Evolutionary conservation across 2,888 invertebrate genomes (phyloP), one percentile per base, ranked within the genome.

Genomic region (Apodemia zela): DNA sequence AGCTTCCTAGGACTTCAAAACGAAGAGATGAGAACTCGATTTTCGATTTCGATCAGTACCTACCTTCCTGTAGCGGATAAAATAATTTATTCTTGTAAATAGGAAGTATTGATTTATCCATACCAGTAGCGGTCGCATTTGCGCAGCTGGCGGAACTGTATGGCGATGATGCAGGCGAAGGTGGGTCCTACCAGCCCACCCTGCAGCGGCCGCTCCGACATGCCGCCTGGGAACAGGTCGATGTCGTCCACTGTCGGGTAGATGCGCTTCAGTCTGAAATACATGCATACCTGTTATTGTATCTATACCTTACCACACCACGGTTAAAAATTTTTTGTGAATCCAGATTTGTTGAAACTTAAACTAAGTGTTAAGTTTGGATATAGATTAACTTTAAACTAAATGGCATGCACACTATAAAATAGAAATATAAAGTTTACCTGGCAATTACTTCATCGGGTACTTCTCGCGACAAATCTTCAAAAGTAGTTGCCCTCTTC

Each of bases 111-210:
- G 60, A 11, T 15, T 15, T 42, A 13, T 49, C 71, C 89, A 89
- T 77, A 95, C 97, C 98, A 99, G 91, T 96, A 98, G 72, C 99
- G 93, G 89, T 99, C 99, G 77, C 99, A 99, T 78, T 97, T 97
- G 71, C 97, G 94, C 61, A 97, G 88, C 76, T 97, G 96, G 63
- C 97, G 92, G 89, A 98, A 98, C 88, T 99, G 99, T 62, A 97
- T 96, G 63, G 97, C 98, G 73, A 99, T 97, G 74, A 99, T 96
- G 79, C 97, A 96, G 15, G 98, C 98, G 78, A 99, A 96, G 0
- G 98, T 98, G 0, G 98, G 98, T 4, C 99, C 99, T 0, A 99
- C 96, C 0, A 98, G 88, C 7, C 97, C 98, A 7, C 98, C 98
- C 75, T 97, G 97, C 7, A 98, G 90, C 0, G 97, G 96, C 60